phyloP scores from a whole-genome alignment of 2,888 invertebrate genomes.

The Megamerina dolium region DNA sequence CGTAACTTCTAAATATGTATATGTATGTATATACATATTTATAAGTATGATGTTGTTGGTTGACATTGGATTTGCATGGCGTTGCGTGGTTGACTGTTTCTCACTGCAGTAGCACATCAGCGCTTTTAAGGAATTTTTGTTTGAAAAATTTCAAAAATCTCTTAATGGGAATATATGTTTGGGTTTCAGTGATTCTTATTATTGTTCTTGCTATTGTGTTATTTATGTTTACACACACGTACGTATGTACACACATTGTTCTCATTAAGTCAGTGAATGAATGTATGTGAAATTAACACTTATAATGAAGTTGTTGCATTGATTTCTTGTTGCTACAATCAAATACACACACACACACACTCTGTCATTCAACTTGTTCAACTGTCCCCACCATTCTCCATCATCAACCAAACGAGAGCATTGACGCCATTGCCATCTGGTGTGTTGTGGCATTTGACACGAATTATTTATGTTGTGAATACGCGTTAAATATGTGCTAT shows the following conservation, averaged over 20 bases:
- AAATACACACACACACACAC: no score
- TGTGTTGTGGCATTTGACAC: conserved; percentile 41
- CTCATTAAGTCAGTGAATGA: conserved; percentile 36
- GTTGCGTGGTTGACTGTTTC: not conserved
- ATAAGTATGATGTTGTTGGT: no score
- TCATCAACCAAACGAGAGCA: no score
- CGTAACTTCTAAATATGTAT: no score
- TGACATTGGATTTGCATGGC: conserved; percentile 1
- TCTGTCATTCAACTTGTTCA: no score
- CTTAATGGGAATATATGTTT: not conserved
- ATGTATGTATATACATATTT: no score
- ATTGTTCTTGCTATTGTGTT: conserved; percentile 4
- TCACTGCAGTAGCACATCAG: conserved; percentile 16
- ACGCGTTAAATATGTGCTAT: conserved; percentile 24
- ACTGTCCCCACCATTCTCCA: no score
- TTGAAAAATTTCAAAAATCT: not conserved
- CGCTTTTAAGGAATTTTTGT: conserved; percentile 21
- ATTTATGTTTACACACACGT: no score
- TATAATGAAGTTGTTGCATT: no score
- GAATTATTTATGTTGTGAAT: conserved; percentile 41
- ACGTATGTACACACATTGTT: conserved; percentile 44
- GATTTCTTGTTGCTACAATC: no score
- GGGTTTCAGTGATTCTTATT: not conserved
- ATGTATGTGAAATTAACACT: no score
- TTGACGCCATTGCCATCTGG: no score